Conservation (phyloP, 2,113 vertebrate species). For the Pyrgilauda ruficollis region DNA sequence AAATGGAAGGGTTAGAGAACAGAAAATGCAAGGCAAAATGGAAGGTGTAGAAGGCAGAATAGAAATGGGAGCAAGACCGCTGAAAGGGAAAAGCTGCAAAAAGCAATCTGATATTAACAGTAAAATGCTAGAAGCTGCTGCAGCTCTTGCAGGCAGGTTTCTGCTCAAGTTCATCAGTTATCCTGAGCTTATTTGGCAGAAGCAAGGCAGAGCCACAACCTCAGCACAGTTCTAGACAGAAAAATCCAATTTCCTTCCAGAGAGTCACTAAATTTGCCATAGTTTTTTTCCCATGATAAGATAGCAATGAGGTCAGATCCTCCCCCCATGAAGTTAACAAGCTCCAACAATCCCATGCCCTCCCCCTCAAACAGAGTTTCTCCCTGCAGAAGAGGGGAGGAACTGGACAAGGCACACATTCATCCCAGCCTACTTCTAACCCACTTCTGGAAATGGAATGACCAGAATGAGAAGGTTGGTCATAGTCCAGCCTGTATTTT, state of each 20-base stretch:
- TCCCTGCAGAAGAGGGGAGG: neutral
- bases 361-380: neutral
- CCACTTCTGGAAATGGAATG: conserved; percentile 34
- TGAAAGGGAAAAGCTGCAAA: neutral
- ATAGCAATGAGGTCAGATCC: neutral
- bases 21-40: neutral
- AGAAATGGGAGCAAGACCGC: neutral
- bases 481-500: neutral
- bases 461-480: conserved; percentile 30
- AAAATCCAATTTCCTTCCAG: neutral
- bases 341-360: neutral
- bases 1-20: neutral
- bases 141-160: neutral
- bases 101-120: neutral
- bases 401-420: neutral
- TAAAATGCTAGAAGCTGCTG: neutral
- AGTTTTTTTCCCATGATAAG: neutral
- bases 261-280: neutral
- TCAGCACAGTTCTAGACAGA: neutral
- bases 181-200: neutral
- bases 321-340: neutral
- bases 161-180: neutral
- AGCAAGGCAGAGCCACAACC: neutral
- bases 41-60: neutral
- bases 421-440: conserved; percentile 12